Evolutionary conservation across 2,113 vertebrate genomes (phyloP), one percentile per base, ranked within the genome.

Genomic region (Antennarius striatus): DNA sequence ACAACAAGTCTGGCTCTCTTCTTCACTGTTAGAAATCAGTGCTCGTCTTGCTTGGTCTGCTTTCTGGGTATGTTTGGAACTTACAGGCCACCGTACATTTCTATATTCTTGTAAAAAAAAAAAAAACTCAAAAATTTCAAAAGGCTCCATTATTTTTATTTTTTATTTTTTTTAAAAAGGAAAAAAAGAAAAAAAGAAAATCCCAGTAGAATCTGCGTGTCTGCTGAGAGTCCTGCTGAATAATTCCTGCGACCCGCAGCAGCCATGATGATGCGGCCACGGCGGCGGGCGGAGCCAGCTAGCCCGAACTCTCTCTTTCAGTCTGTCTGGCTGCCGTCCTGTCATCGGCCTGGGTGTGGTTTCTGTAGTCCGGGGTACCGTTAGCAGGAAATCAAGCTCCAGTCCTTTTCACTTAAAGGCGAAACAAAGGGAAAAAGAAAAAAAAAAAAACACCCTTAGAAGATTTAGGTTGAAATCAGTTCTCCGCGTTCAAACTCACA

Each of bases 271-370:
- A 84, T 75, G 77, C 80, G 2, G 69, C 71, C 51, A 73, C 80
- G 2, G 69, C 71, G 52, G 75, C 80, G 39, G 90, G 91, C 91
- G 91, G 90, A 87, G 90, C 78, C 86, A 85, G 67, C 58, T 16
- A 63, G 51, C 58, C 54, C 50, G 52, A 56, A 49, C 59, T 57
- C 73, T 79, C 69, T 67, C 39, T 71, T 42, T 69, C 68, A 62
- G 45, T 72, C 75, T 56, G 61, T 64, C 80, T 78, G 77, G 64
- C 76, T 81, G 82, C 82, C 84, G 83, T 83, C 80, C 87, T 90
- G 86, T 91, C 89, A 89, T 92, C 77, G 75, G 69, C 54, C 86
- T 94, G 94, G 94, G 94, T 95, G 94, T 94, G 93, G 93, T 94
- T 93, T 79, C 77, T 92, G 77, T 83, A 89, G 89, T 90, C 86